Conservation (phyloP, 2,888 invertebrate species). For the Amphimallon solstitiale region DNA sequence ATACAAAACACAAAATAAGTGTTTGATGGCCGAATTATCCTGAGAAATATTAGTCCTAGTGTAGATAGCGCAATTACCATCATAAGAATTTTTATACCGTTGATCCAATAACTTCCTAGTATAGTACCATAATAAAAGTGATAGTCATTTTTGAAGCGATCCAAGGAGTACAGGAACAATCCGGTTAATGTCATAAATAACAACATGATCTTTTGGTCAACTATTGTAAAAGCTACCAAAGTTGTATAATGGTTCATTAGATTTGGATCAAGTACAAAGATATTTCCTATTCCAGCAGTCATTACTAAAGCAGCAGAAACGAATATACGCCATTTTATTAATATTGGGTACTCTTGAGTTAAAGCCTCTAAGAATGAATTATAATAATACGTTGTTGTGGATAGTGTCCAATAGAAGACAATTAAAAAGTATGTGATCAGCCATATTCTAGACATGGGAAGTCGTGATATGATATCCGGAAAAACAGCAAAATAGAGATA, state of each 20-base stretch:
- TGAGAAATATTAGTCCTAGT: no score
- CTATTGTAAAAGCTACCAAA: neutral
- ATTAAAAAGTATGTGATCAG: conserved; percentile 29
- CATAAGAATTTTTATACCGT: conserved; percentile 27
- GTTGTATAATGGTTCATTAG: neutral
- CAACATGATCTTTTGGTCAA: conserved; percentile 18
- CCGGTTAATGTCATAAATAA: conserved; percentile 28
- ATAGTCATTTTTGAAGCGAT: conserved; percentile 31
- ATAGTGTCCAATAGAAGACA: conserved; percentile 36
- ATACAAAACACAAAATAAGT: neutral
- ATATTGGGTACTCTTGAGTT: conserved; percentile 19
- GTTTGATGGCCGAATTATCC: no score
- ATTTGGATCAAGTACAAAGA: neutral
- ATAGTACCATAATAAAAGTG: conserved; percentile 36
- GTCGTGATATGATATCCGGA: conserved; percentile 28
- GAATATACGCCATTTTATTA: conserved; percentile 29
- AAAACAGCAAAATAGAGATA: conserved; percentile 31
- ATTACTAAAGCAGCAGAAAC: conserved; percentile 7
- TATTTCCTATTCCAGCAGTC: neutral
- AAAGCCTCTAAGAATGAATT: conserved; percentile 34
- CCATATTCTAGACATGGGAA: conserved; percentile 35
- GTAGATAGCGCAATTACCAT: conserved; percentile 21
- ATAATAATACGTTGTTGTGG: conserved; percentile 14
- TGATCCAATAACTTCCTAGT: conserved; percentile 32
- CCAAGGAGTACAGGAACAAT: conserved; percentile 34